Evolutionary conservation across 2,888 invertebrate genomes (phyloP).

Genomic region (Melikaiella ostensackeni): DNA sequence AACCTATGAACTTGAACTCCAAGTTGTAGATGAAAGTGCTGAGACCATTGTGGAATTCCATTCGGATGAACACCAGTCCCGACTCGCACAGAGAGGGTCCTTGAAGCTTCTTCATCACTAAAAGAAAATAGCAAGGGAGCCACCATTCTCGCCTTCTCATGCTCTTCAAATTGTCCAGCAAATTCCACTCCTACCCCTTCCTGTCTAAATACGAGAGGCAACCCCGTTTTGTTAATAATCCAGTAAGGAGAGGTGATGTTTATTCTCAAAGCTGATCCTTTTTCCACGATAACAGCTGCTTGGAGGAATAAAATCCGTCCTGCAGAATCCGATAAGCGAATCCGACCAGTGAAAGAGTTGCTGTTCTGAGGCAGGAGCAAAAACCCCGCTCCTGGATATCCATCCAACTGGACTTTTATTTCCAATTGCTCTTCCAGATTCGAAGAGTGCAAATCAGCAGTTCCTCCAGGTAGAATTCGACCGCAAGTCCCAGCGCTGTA

Average conservation of each 20-base stretch:
- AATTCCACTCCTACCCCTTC: conserved; percentile 88
- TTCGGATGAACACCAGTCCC: conserved; percentile 83
- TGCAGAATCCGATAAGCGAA: conserved; percentile 87
- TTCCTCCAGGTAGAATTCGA: conserved; percentile 77
- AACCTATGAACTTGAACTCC: conserved; percentile 83
- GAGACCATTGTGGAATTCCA: conserved; percentile 86
- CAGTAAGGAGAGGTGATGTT: conserved; percentile 92
- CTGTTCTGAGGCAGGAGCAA: conserved; percentile 69
- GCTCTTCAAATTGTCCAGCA: conserved; percentile 95
- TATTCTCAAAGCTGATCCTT: conserved; percentile 82
- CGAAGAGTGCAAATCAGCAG: conserved; percentile 75
- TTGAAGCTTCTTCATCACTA: conserved; percentile 91
- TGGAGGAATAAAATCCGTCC: conserved; percentile 87
- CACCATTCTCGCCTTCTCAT: conserved; percentile 95
- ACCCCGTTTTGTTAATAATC: conserved; percentile 96
- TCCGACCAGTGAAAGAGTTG: conserved; percentile 82
- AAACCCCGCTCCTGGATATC: conserved; percentile 85
- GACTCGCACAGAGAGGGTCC: conserved; percentile 87
- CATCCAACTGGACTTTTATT: conserved; percentile 88
- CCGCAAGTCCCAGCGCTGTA: conserved; percentile 80
- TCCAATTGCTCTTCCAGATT: conserved; percentile 86
- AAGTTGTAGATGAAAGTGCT: conserved; percentile 90
- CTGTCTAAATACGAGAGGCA: conserved; percentile 97
- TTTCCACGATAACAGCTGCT: conserved; percentile 81
- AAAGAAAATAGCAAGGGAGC: conserved; percentile 96